Evolutionary conservation across 2,113 vertebrate genomes (phyloP), one percentile per base, ranked within the genome.

Genomic region (Phaetusa simplex): DNA sequence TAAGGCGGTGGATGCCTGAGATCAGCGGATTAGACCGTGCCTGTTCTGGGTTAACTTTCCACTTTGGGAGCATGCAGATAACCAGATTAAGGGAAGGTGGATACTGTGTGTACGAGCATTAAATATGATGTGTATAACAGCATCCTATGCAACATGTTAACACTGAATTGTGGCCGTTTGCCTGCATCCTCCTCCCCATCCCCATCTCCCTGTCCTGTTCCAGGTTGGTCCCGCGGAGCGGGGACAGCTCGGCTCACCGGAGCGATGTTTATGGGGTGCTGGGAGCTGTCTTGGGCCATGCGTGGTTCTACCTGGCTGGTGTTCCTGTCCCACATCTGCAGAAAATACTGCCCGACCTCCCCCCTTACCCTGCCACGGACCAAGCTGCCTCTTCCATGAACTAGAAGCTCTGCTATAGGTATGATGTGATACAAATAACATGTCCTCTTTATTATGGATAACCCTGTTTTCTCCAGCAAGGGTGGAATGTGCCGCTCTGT

Each of bases 121-220:
- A 59, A 73, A 58, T 22, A 8, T 4, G 14, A 8, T 21, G 5
- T 18, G 2, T 8, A 0, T 8, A 47, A 40, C 23, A 59, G 9
- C 1, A 3, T 17, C 36, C 42, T 45, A 19, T 19, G 4, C 45
- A 45, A 45, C 26, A 0, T 13, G 0, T 1, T 1, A 14, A 20
- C 27, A 12, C 0, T 32, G 23, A 24, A 11, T 7, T 14, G 21
- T 5, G 2, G 8, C 20, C 0, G 0, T 47, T 65, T 40, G 5
- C 8, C 61, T 77, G 50, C 38, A 11, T 8, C 23, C 0, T 30
- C 19, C 42, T 19, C 50, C 34, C 73, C 73, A 3, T 8, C 27
- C 50, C 43, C n/a, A 30, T 13, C 27, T 43, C 19, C n/a, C 26
- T 74, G 71, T 12, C 84, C 30, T 2, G 1, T 11, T 14, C 17